Evolutionary conservation across 2,888 invertebrate genomes (phyloP).

Genomic region (Ophion slaviceki): DNA sequence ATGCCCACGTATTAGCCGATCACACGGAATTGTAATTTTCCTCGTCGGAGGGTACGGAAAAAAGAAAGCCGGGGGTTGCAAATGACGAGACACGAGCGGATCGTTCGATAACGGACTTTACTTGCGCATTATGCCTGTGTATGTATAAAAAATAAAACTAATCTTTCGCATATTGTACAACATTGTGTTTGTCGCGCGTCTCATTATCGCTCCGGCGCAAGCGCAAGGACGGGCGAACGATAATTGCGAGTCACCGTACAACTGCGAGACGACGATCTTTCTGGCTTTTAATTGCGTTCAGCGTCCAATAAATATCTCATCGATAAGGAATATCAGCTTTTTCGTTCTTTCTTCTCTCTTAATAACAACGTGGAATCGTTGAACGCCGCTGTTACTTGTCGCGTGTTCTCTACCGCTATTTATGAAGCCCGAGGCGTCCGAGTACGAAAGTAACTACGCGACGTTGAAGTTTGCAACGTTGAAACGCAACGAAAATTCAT

Average conservation of each 20-base stretch:
- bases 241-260: neutral
- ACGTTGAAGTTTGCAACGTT: neutral
- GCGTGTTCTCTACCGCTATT: neutral
- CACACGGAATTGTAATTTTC: neutral
- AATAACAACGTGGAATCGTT: neutral
- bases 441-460: neutral
- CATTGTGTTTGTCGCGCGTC: constrained; percentile 11
- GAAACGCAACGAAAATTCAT: neutral
- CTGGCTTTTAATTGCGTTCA: constrained; percentile 9
- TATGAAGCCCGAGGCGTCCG: neutral
- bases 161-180: constrained; percentile 67
- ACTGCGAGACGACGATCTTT: neutral
- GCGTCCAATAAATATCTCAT: neutral
- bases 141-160: constrained; percentile 74
- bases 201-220: neutral
- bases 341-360: neutral
- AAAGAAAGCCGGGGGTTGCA: neutral
- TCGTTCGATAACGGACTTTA: constrained; percentile 64
- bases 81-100: neutral
- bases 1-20: constrained; percentile 87
- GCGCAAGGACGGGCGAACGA: neutral
- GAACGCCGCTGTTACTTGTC: neutral
- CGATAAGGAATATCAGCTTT: constrained; percentile 58
- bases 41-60: neutral
- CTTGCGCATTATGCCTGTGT: constrained; percentile 64